Evolutionary conservation across 2,113 vertebrate genomes (phyloP), one percentile per base, ranked within the genome.

Genomic region (Channa maculata): DNA sequence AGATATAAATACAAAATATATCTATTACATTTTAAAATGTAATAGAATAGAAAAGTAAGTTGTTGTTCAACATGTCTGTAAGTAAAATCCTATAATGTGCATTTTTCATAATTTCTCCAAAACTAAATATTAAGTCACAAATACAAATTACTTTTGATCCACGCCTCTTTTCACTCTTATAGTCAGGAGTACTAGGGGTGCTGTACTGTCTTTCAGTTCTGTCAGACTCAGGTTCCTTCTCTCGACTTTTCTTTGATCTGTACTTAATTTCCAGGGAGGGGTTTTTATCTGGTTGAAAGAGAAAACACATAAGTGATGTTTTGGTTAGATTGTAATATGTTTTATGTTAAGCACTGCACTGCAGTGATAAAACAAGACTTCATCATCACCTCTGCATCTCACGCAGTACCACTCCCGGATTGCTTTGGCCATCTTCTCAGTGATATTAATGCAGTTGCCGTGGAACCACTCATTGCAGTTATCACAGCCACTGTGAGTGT

Each of bases 391-490:
- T 91, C 93, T 94, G 88, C 97, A 98, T 61, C 93, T 94, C 82
- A 93, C 90, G 88, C 97, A 98, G 86, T 97, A 98, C 97, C 97
- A 98, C 80, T 96, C 96, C 49, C 96, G 92, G 67, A 98, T 98
- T 39, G 95, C 96, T 83, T 98, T 98, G 1, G 97, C 97, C 91
- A 95, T 95, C 91, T 97, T 97, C 94, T 98, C 96, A 0, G 96
- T 97, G 82, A 98, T 96, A 65, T 94, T 94, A 80, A 98, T 97
- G 83, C 97, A 98, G 90, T 96, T 93, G 50, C 97, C 97, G 64
- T 97, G 97, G 76, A 97, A 98, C 97, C 97, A 98, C 71, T 98
- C 97, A 4, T 96, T 98, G 84, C 97, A 98, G 66, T 96, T 95
- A 86, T 98, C 97, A 76, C 97, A 98, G 34, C 97, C 97, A n/a